Evolutionary conservation across 1,140 invertebrate genomes (phyloP).

Genomic region (Drosophila novamexicana): DNA sequence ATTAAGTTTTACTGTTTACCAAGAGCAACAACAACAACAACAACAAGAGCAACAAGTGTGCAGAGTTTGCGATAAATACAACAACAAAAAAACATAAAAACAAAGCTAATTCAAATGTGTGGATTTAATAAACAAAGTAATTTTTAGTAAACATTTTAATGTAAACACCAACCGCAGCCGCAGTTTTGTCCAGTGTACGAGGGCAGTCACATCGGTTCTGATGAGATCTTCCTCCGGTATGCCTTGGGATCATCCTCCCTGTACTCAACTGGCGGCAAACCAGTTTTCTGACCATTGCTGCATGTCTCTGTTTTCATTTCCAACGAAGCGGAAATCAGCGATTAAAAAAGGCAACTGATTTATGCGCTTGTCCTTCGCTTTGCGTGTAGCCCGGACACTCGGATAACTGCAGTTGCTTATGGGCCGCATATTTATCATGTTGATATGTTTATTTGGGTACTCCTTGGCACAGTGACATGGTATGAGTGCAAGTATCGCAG

Average conservation of each 20-base stretch:
- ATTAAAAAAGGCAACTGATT: slow-evolving; percentile 72
- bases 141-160: slow-evolving; percentile 43
- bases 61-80: slow-evolving; percentile 66
- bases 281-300: slow-evolving; percentile 41
- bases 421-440: slow-evolving; percentile 72
- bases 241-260: not conserved
- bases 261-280: slow-evolving; percentile 24
- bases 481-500: slow-evolving; percentile 1
- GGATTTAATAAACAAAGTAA: slow-evolving; percentile 55
- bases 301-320: slow-evolving; percentile 54
- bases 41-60: slow-evolving; percentile 50
- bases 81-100: slow-evolving; percentile 55
- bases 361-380: slow-evolving; percentile 76
- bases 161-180: slow-evolving; percentile 22
- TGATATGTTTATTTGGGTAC: slow-evolving; percentile 74
- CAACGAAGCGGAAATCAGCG: slow-evolving; percentile 76
- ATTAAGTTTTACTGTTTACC: slow-evolving; percentile 76
- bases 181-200: slow-evolving; percentile 64
- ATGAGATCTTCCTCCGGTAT: not conserved
- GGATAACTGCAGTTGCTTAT: slow-evolving; percentile 62
- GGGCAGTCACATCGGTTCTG: slow-evolving; percentile 40
- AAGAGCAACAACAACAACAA: slow-evolving; percentile 41
- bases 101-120: slow-evolving; percentile 62
- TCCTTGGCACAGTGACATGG: slow-evolving; percentile 63
- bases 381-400: slow-evolving; percentile 46